Evolutionary conservation across 2,113 vertebrate genomes (phyloP).

Genomic region (Gambusia holbrooki): DNA sequence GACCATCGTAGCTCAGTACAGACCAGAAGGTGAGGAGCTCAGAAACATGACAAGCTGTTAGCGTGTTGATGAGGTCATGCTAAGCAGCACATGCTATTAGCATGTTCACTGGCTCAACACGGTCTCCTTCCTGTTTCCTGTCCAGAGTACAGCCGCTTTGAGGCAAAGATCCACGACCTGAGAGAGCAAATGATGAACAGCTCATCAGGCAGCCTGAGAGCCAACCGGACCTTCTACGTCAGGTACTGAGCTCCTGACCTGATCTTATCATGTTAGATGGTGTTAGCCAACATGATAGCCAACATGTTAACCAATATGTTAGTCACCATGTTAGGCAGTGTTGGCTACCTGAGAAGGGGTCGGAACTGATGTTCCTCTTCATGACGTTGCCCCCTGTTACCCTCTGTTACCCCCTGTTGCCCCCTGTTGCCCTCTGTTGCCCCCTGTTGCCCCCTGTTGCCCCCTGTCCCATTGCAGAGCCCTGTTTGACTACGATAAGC

Average conservation of each 20-base stretch:
- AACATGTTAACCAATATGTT: no score
- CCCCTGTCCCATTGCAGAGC: constrained; percentile 36
- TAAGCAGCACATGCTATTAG: background rate
- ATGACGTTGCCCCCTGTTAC: no score
- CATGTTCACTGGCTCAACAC: background rate
- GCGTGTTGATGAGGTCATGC: no score
- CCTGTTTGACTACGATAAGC: constrained; percentile 88
- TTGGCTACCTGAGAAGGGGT: no score
- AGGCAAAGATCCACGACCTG: constrained; percentile 87
- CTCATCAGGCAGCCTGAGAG: constrained; percentile 84
- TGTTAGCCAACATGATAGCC: background rate
- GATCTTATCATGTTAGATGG: background rate
- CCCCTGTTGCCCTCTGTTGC: background rate
- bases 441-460: no score
- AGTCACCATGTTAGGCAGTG: no score
- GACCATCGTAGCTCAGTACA: constrained; percentile 69
- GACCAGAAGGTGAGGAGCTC: constrained; percentile 60
- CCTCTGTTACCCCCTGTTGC: no score
- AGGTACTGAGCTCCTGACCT: constrained; percentile 71
- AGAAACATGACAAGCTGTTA: background rate
- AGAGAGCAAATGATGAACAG: constrained; percentile 91
- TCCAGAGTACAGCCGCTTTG: constrained; percentile 88
- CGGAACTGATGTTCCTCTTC: no score
- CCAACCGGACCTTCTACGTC: constrained; percentile 86
- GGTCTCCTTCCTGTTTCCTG: background rate